Conservation (phyloP, 2,888 invertebrate species). For the Hirtodrosophila histrioides region DNA sequence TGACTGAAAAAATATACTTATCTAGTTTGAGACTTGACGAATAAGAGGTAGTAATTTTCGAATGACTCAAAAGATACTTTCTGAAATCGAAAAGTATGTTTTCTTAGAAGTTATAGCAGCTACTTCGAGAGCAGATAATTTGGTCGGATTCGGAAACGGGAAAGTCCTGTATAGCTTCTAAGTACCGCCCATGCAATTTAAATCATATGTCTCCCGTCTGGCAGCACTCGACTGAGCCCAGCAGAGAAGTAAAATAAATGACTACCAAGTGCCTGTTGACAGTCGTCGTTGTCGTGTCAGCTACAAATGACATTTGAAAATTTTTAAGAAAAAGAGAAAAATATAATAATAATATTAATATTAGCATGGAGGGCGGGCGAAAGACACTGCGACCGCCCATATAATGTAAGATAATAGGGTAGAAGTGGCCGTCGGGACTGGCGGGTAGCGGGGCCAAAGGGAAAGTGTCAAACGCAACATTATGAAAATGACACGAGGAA, state of each 20-base stretch:
- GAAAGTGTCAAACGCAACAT: conserved; percentile 83
- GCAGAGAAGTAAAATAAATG: conserved; percentile 70
- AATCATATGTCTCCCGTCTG: background rate
- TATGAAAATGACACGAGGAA: conserved; percentile 83
- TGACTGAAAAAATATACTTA: too few species aligned
- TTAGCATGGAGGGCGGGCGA: conserved; percentile 37
- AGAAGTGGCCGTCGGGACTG: conserved; percentile 11
- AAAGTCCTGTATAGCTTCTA: background rate
- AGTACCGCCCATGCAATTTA: conserved; percentile 1
- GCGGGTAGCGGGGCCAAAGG: conserved; percentile 49
- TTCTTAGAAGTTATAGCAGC: too few species aligned
- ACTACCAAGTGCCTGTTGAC: conserved; percentile 80
- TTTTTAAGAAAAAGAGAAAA: conserved; percentile 46
- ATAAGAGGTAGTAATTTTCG: too few species aligned
- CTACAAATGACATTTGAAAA: conserved; percentile 75
- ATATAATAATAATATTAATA: conserved; percentile 40
- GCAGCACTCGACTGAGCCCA: background rate
- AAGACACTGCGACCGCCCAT: conserved; percentile 35
- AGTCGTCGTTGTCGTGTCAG: conserved; percentile 67
- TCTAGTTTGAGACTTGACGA: too few species aligned
- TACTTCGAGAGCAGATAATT: too few species aligned
- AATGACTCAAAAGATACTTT: too few species aligned
- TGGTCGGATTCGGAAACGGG: too few species aligned
- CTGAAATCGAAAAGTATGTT: too few species aligned
- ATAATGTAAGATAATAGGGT: conserved; percentile 68